Base-by-base conservation (phyloP, 1,140 invertebrate genomes). In the Acyrthosiphon pisum region DNA sequence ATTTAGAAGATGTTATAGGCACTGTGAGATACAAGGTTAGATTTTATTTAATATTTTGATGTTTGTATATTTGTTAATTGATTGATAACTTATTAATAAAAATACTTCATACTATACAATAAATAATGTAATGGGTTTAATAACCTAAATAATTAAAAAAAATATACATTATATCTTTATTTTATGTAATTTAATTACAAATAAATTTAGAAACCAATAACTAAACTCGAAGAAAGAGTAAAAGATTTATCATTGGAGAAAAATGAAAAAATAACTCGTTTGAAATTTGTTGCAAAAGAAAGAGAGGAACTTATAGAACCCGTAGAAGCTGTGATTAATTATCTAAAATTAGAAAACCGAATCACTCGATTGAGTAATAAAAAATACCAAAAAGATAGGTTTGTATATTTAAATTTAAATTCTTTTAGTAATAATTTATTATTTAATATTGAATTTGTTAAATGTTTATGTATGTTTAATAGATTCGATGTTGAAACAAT, bases 1-100 rank as follows among this genome's bases (percentile, higher is more conserved):
- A 99, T 96, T 96, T 99, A 30, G 99, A 99, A 95, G 99, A 99
- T 95, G 99, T 99, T 94, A 98, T 99, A 95, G 99, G 99, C 0
- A 99, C 98, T 0, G 97, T 97, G 46, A 96, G 99, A 91, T 99
- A 97, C 94, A 98, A 97, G 95, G 96, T 96, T 95, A 94, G 94
- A 94, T 87, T 35, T 76, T 46, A 46, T 53, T 53, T 56, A 35
- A 88, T 14, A 37, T 48, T n/a, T 87, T 48, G 22, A n/a, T 46
- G 44, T 46, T 46, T 46, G 46, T 14, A 23, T 84, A 23, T 50
- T 50, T 50, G 18, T 53, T 53, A 53, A 22, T 84, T 84, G 11
- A 44, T 84, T 44, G 23, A 37, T 3, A 26, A 44, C 37, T 83
- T 84, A 14, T n/a, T 23, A 23, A 84, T 50, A 46, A 83, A 14